Conservation (phyloP, 1,140 invertebrate species). For the Drosophila prosaltans region DNA sequence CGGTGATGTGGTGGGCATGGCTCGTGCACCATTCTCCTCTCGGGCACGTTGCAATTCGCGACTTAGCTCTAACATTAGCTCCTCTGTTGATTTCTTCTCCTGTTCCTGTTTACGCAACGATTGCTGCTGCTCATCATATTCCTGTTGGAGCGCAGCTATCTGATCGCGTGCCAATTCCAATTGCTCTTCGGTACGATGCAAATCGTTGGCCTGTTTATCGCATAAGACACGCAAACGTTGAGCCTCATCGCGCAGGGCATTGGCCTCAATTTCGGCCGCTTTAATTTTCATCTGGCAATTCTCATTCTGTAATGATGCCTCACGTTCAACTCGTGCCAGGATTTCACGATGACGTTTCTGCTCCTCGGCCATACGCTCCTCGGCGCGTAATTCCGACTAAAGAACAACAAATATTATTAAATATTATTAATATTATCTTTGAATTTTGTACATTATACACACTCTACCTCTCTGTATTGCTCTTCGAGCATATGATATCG, state of each 20-base stretch:
- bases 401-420: slow-evolving; percentile 16
- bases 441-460: too few relatives aligned
- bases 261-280: slow-evolving; percentile 90
- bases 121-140: slow-evolving; percentile 83
- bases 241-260: slow-evolving; percentile 90
- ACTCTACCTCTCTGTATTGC: slow-evolving; percentile 90
- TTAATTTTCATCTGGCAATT: slow-evolving; percentile 92
- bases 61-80: slow-evolving; percentile 84
- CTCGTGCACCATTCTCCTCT: slow-evolving; percentile 83
- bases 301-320: slow-evolving; percentile 93
- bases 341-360: slow-evolving; percentile 92
- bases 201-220: slow-evolving; percentile 82
- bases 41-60: slow-evolving; percentile 84
- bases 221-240: slow-evolving; percentile 82
- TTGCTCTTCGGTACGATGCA: slow-evolving; percentile 81
- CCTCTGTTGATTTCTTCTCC: slow-evolving; percentile 76
- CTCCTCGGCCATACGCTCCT: slow-evolving; percentile 93
- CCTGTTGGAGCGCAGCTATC: slow-evolving; percentile 83
- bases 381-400: slow-evolving; percentile 90
- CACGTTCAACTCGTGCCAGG: slow-evolving; percentile 91
- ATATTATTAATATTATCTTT: too few relatives aligned
- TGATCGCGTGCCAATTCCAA: slow-evolving; percentile 83
- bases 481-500: slow-evolving; percentile 96
- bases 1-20: slow-evolving; percentile 86
- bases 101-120: slow-evolving; percentile 81